Base-by-base conservation (phyloP, 2,113 vertebrate genomes). In the Sclerurus mexicanus region DNA sequence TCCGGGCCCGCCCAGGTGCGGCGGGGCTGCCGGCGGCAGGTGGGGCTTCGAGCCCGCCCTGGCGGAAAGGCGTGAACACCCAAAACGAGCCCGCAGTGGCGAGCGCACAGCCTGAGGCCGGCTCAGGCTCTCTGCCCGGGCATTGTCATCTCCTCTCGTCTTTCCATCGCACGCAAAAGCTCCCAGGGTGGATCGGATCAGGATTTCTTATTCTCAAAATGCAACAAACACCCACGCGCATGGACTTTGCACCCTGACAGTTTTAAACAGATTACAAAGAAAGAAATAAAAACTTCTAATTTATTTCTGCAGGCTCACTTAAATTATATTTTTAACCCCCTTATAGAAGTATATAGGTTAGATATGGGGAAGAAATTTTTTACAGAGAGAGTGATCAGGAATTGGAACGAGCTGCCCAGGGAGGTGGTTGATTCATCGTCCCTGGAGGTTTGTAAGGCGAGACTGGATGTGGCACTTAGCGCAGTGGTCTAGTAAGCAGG, bases 21-120 rank as follows among this genome's bases (percentile, higher is more conserved):
- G 9, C 28, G 23, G 35, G 66, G 59, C 28, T 33, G 73, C 40
- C n/a, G 40, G 66, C 28, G 37, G 62, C 10, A 50, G 16, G 37
- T 17, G 4, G 4, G 24, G 22, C 39, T 24, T 17, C 22, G 30
- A 4, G 21, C 10, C 30, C 27, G 39, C 2, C 13, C 12, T 31
- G 8, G 35, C 16, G 0, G 20, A 10, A 0, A 10, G 10, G 13
- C 8, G 37, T 30, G 47, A 42, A 2, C 4, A 19, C 71, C 10
- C 17, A 0, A 12, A 31, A 10, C 3, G n/a, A 53, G 0, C 4
- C 8, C 10, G 4, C 42, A 10, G 31, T 0, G 53, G 30, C 3
- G 53, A 73, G 19, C 1, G 9, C 33, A 10, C 24, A 21, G 40
- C 31, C 31, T 3, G n/a, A 10, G 11, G 20, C 6, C 5, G 13